These are phyloP conservation scores for Phrixothrix hirtus DNA, from an alignment of 2,888 invertebrate genomes.

Conservation along the genomic window DNA sequence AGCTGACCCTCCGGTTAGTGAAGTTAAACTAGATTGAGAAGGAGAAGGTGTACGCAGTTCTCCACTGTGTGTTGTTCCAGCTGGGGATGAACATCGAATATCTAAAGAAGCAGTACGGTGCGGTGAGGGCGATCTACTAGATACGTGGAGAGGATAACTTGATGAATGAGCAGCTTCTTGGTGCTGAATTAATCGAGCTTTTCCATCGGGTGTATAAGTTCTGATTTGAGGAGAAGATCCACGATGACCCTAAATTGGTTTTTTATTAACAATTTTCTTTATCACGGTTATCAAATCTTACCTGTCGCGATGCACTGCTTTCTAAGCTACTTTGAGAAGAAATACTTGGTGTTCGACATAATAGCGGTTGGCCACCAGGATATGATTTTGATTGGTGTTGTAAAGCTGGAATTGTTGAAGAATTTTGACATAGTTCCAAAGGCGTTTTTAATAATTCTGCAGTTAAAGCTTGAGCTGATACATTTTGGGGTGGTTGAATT, in stretches of 20 bases:
- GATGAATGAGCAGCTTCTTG: slow-evolving; percentile 51
- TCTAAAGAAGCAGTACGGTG: slow-evolving; percentile 78
- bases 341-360: slow-evolving; percentile 78
- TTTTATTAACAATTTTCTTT: no score
- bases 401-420: slow-evolving; percentile 56
- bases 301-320: slow-evolving; percentile 67
- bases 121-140: slow-evolving; percentile 75
- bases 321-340: slow-evolving; percentile 84
- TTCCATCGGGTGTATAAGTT: slow-evolving; percentile 81
- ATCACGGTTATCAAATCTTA: no score
- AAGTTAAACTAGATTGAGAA: slow-evolving; percentile 73
- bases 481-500: slow-evolving; percentile 62
- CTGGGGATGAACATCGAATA: slow-evolving; percentile 67
- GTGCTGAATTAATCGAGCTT: slow-evolving; percentile 57
- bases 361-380: slow-evolving; percentile 61
- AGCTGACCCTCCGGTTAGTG: slow-evolving; percentile 58
- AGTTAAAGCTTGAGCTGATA: slow-evolving; percentile 52
- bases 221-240: slow-evolving; percentile 84
- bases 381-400: slow-evolving; percentile 73
- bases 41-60: slow-evolving; percentile 64
- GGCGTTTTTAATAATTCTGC: slow-evolving; percentile 58
- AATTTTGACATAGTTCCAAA: slow-evolving; percentile 61
- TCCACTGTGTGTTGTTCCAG: slow-evolving; percentile 45
- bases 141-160: slow-evolving; percentile 55
- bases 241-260: slow-evolving; percentile 65